These are phyloP conservation scores for Nycticorax nycticorax DNA, from an alignment of 2,113 vertebrate genomes.

Conservation along the genomic window DNA sequence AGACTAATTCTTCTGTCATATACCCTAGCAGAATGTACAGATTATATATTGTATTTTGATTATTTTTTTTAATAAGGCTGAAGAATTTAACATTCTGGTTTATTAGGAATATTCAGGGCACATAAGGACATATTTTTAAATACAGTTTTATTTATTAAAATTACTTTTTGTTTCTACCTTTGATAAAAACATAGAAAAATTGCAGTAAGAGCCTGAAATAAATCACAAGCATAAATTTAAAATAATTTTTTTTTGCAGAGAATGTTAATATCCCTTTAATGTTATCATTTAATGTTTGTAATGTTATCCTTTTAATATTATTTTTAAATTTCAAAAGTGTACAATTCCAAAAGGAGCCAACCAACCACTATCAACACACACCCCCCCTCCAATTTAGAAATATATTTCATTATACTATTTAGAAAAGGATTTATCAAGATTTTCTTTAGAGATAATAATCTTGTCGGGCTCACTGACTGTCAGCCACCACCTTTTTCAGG, in stretches of 20 bases:
- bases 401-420: not conserved
- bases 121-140: not conserved
- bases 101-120: not conserved
- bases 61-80: not conserved
- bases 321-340: not conserved
- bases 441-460: not conserved
- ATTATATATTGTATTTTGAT: accelerated
- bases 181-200: not conserved
- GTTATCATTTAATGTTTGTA: not conserved
- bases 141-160: not conserved
- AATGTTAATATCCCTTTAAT: not conserved
- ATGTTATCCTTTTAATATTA: not conserved
- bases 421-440: not conserved
- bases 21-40: not conserved
- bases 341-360: not conserved
- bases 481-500: not conserved
- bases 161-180: not conserved
- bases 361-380: not conserved
- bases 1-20: not conserved
- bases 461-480: not conserved
- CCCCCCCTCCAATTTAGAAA: not conserved
- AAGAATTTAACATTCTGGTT: not conserved
- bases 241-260: not conserved
- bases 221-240: not conserved
- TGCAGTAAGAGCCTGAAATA: not conserved